Base-by-base conservation (phyloP, 92 coral and sea anemone genomes). In the Chrysogorgia sp. region DNA sequence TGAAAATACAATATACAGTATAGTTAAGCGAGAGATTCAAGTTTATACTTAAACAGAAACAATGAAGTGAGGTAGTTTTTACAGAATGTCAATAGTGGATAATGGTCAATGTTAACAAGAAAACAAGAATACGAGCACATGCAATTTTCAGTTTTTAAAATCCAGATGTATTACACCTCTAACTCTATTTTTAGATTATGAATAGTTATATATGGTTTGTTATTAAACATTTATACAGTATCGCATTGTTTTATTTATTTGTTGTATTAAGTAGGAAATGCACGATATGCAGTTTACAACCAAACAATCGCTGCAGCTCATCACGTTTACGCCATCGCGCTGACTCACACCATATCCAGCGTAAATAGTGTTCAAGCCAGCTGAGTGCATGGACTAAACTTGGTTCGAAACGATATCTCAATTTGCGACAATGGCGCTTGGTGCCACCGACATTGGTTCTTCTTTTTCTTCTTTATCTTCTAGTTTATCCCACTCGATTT, bases 401-500 rank as follows among this genome's bases (percentile, higher is more conserved):
- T 13, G 1, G 2, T 29, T 1, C 4, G 17, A 57, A 57, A 29
- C 29, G 4, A 57, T 1, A 57, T 15, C 9, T 57, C 17, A 57
- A 23, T 29, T 57, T 57, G 32, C 17, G 34, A 19, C 23, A 23
- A 14, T 15, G 2, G 63, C 23, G 17, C 63, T 57, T 57, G 63
- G 63, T 13, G 63, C 23, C 17, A 31, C 17, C 32, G 34, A 3
- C 63, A 57, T 58, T 30, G 37, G 25, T 78, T 78, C 43, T n/a
- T 29, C 37, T 78, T 78, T 66, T 32, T 78, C 74, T n/a, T 81
- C 58, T 31, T 58, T 80, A 26, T 62, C 59, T 34, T 79, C 80
- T 57, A 40, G 45, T 49, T 64, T 84, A 64, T 88, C 88, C 92
- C 92, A 89, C 12, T 89, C 88, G 58, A 89, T 89, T 29, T 86